Evolutionary conservation across 2,797 vertebrate species (phyloP).

Genomic region (Galagoides demidoff): DNA sequence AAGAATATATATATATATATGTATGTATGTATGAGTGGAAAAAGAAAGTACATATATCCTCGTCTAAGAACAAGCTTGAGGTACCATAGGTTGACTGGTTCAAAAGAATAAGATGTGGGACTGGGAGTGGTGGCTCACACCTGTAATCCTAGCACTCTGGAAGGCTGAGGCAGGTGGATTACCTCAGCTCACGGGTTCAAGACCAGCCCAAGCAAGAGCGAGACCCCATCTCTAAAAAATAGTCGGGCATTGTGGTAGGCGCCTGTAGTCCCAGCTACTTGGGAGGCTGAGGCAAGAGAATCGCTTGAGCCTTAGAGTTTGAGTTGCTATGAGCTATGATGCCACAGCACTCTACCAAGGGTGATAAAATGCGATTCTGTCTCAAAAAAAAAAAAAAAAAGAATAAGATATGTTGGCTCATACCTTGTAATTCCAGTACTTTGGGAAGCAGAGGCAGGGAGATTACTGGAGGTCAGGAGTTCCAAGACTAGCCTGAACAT

Average conservation of each 20-base stretch:
- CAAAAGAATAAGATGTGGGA: not conserved
- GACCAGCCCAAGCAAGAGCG: not conserved
- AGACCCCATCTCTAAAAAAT: too few species aligned
- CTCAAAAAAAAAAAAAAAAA: not conserved
- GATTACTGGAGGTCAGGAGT: not conserved
- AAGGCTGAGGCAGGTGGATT: not conserved
- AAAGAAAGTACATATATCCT: not conserved
- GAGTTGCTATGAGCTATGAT: too few species aligned
- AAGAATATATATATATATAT: not conserved
- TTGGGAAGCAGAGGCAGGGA: not conserved
- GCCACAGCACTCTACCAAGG: too few species aligned
- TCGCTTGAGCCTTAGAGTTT: too few species aligned
- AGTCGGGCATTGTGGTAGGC: too few species aligned
- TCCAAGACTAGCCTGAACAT: not conserved
- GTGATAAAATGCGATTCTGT: too few species aligned
- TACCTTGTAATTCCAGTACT: not conserved
- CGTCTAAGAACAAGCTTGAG: not conserved
- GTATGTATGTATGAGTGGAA: not conserved
- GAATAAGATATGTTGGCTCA: not conserved
- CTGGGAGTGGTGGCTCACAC: not conserved
- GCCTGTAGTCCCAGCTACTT: too few species aligned
- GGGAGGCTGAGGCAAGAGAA: too few species aligned
- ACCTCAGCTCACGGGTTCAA: not conserved
- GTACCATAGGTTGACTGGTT: not conserved
- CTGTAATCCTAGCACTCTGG: not conserved